phyloP scores from a whole-genome alignment of 2,797 vertebrate genomes.

The Tadarida brasiliensis region DNA sequence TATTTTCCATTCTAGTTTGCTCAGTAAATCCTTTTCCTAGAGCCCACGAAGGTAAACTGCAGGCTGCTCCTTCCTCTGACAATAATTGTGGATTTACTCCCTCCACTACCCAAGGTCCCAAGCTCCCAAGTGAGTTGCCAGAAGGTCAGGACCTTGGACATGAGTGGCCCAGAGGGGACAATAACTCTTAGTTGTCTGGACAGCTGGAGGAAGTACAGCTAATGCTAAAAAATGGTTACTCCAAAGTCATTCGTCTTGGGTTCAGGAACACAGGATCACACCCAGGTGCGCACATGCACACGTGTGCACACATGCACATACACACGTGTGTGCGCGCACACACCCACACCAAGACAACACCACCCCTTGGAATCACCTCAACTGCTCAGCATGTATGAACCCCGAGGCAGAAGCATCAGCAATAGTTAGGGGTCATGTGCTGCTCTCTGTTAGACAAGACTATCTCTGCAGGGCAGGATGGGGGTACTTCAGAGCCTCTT shows the following conservation, averaged over 20 bases:
- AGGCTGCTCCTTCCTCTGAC: neutral
- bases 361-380: neutral
- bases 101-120: neutral
- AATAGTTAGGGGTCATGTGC: neutral
- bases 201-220: neutral
- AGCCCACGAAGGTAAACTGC: slow-evolving; percentile 6
- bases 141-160: neutral
- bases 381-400: neutral
- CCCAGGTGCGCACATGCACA: fast-evolving
- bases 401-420: neutral
- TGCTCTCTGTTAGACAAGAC: neutral
- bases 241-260: neutral
- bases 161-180: neutral
- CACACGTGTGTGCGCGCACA: neutral
- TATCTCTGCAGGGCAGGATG: fast-evolving
- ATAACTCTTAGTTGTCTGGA: slow-evolving; percentile 1
- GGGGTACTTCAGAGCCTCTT: neutral
- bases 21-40: slow-evolving; percentile 28
- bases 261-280: neutral
- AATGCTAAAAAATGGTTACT: neutral
- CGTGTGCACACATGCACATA: fast-evolving
- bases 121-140: neutral
- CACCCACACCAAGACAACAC: neutral
- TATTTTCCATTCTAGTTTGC: slow-evolving; percentile 64
- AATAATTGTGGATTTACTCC: neutral